phyloP scores from a whole-genome alignment of 2,797 vertebrate genomes.

The Helarctos malayanus region DNA sequence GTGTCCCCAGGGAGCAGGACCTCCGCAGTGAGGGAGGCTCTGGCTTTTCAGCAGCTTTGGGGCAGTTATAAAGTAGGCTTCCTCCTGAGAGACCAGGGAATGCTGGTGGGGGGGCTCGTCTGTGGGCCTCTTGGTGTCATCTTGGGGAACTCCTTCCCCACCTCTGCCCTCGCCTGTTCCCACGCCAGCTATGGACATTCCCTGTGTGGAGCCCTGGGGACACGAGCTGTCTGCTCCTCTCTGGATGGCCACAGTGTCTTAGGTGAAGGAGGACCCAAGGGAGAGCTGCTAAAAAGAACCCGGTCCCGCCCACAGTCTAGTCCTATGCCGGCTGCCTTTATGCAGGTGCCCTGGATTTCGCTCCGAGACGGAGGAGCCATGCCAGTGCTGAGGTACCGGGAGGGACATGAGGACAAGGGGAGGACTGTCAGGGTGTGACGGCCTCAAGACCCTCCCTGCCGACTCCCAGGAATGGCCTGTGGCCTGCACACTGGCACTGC shows the following conservation, averaged over 20 bases:
- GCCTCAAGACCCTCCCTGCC: not conserved
- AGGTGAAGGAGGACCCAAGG: not conserved
- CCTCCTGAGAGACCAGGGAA: not conserved
- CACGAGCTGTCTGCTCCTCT: not conserved
- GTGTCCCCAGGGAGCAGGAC: not conserved
- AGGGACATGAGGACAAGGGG: not conserved
- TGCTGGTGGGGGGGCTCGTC: not conserved
- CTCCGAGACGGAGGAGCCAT: not conserved
- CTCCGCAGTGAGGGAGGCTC: not conserved
- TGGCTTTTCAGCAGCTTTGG: not conserved
- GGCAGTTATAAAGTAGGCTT: not conserved
- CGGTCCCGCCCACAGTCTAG: not conserved
- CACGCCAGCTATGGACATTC: not conserved
- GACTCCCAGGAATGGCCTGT: not conserved
- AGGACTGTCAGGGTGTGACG: not conserved
- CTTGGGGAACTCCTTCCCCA: not conserved
- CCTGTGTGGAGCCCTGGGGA: not conserved
- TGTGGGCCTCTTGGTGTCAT: accelerated
- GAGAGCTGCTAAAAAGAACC: not conserved
- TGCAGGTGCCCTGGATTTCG: accelerated
- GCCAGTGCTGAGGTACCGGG: not conserved
- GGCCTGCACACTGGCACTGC: not conserved
- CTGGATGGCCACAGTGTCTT: not conserved
- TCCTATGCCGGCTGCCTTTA: not conserved
- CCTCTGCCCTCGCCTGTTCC: accelerated